Conservation (phyloP, 2,113 vertebrate genomes). For the Serinus canaria region DNA sequence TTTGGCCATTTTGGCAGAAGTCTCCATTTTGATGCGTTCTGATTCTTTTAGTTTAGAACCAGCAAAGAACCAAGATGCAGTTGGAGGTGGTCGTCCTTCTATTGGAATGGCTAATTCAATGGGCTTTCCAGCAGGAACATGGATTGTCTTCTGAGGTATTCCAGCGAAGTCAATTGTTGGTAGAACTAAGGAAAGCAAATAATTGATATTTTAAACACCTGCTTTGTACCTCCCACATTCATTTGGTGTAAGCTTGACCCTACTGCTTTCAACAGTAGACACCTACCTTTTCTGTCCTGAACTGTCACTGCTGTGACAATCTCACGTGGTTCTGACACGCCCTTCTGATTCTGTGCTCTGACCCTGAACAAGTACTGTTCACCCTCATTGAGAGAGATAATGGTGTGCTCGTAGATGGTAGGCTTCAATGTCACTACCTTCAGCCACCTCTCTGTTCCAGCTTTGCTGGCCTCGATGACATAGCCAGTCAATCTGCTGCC, state of each 20-base stretch:
- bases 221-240: background rate
- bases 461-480: conserved; percentile 91
- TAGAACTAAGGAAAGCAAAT: conserved; percentile 79
- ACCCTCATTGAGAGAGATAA: conserved; percentile 92
- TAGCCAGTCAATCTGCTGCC: conserved; percentile 93
- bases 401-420: conserved; percentile 86
- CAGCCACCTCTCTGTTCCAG: conserved; percentile 95
- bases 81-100: conserved; percentile 89
- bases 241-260: background rate
- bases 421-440: conserved; percentile 91
- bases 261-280: background rate
- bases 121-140: conserved; percentile 88
- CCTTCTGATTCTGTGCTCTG: conserved; percentile 91
- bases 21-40: conserved; percentile 89
- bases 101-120: conserved; percentile 89
- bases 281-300: conserved; percentile 91
- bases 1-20: conserved; percentile 82
- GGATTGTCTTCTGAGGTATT: conserved; percentile 91
- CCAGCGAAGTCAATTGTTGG: conserved; percentile 88
- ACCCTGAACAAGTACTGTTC: conserved; percentile 96
- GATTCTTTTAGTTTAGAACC: conserved; percentile 86
- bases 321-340: conserved; percentile 89
- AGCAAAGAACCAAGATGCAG: conserved; percentile 88
- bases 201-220: background rate
- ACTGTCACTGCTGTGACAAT: conserved; percentile 88